Evolutionary conservation across 2,888 invertebrate genomes (phyloP), one percentile per base, ranked within the genome.

Genomic region (Papilio demoleus): DNA sequence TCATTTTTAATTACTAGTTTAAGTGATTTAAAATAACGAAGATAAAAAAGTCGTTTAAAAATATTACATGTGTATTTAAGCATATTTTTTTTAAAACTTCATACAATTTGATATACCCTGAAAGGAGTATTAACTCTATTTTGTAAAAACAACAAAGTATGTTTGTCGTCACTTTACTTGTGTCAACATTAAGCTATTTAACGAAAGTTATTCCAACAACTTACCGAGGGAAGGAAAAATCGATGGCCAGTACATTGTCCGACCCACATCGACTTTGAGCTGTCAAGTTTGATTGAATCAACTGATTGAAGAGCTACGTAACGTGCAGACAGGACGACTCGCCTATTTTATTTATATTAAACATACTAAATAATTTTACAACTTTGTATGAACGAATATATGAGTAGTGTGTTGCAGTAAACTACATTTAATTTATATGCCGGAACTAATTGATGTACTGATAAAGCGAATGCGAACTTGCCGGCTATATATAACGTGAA

Each of bases 271-370:
- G 88, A 90, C 91, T 90, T 89, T 86, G 90, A 86, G 84, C 86
- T 88, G 91, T 90, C 92, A 87, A 83, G 82, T 88, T 88, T 92
- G 91, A 92, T 92, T 88, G 86, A 90, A 91, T 90, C 91, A 89
- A 88, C 86, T 78, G 74, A 62, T 72, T 73, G 77, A 72, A 85
- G 82, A 84, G 75, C 67, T 78, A 71, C 47, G 68, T 73, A 75
- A 66, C 64, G 19, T 19, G 65, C 78, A 84, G 86, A 87, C 66
- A 71, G 70, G 83, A 67, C 80, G 62, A 27, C 4, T 50, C 22
- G 14, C 19, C 50, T n/a, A 2, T 31, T 31, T 8, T 53, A 31
- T 56, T 56, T 27, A 56, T 53, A 56, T 47, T 47, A 3, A 27
- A 31, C 31, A 31, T 56, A 31, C 31, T n/a, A 56, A 3, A 27